Percentiles rank a stretch among this genome's conserved stretches.
These are phyloP conservation scores for Meloidogyne hapla DNA, from an alignment of 1,140 invertebrate genomes.

Conservation along the genomic window DNA sequence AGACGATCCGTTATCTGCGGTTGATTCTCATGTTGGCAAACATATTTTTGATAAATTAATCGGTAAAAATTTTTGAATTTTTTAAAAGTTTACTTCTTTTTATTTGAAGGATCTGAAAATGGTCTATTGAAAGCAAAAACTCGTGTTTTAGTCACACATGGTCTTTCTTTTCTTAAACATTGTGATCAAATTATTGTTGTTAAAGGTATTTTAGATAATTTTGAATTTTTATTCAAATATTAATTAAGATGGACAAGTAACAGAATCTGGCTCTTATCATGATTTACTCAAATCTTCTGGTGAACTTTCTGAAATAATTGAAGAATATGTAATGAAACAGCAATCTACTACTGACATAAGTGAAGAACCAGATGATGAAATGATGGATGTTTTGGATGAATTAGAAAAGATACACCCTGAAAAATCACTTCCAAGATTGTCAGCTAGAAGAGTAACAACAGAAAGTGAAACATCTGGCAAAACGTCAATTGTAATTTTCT, in stretches of 20 bases:
- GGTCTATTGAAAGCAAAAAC: conserved; percentile 70
- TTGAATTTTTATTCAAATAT: conserved; percentile 11
- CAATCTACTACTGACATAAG: not conserved
- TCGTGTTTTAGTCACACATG: conserved; percentile 63
- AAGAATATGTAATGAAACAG: not conserved
- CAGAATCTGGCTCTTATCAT: conserved; percentile 30
- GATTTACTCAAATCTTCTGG: conserved; percentile 20
- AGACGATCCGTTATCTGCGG: conserved; percentile 92
- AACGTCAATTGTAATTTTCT: not conserved
- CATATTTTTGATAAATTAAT: conserved; percentile 90
- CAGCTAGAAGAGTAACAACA: not conserved
- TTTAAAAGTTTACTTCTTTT: not conserved
- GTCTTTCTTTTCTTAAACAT: conserved; percentile 53
- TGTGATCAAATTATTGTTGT: conserved; percentile 47
- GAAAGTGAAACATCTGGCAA: not conserved
- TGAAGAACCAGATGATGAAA: not conserved
- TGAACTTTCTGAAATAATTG: conserved; percentile 6
- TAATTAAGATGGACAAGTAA: conserved; percentile 32
- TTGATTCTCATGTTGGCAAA: conserved; percentile 84
- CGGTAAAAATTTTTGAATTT: conserved; percentile 67
- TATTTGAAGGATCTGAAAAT: conserved; percentile 31
- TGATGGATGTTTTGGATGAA: conserved; percentile 5
- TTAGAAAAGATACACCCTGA: not conserved
- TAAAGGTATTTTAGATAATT: conserved; percentile 39
- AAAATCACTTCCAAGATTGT: not conserved